Percentiles rank a stretch among this genome's conserved stretches.
These are phyloP conservation scores for Todus mexicanus DNA, from an alignment of 2,797 vertebrate genomes.

Conservation along the genomic window DNA sequence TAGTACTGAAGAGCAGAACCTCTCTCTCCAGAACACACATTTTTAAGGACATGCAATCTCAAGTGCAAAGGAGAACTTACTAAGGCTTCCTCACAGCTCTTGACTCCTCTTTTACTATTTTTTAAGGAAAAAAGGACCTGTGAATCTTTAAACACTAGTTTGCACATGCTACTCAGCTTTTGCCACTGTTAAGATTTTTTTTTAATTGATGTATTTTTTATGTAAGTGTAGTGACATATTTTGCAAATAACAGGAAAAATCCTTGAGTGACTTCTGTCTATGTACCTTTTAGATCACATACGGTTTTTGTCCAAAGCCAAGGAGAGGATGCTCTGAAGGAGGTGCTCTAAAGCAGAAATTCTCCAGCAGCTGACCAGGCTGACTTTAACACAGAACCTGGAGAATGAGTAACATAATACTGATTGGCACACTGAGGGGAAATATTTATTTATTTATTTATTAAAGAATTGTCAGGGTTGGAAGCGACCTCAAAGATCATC, in stretches of 20 bases:
- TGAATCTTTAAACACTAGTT: not conserved
- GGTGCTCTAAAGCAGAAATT: not conserved
- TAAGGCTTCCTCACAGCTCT: not conserved
- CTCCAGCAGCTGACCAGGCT: not conserved
- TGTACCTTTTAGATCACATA: not conserved
- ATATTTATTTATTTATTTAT: too few relatives aligned
- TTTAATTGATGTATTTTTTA: too few relatives aligned
- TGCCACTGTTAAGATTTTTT: not conserved
- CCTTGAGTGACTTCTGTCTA: not conserved
- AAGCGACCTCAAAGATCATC: too few relatives aligned
- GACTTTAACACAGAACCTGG: not conserved
- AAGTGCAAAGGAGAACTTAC: not conserved
- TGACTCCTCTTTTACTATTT: not conserved
- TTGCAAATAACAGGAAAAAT: not conserved
- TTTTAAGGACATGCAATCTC: not conserved
- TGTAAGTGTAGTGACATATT: not conserved
- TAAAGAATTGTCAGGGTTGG: too few relatives aligned
- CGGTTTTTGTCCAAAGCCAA: not conserved
- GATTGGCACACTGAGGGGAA: not conserved
- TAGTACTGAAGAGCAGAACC: not conserved
- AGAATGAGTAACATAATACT: not conserved
- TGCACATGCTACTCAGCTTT: not conserved
- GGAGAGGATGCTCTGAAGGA: not conserved
- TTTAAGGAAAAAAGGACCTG: not conserved
- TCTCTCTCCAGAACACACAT: not conserved